Percentiles rank a stretch among this genome's conserved stretches.
Conservation (phyloP, 2,888 invertebrate genomes). For the Machimus atricapillus region DNA sequence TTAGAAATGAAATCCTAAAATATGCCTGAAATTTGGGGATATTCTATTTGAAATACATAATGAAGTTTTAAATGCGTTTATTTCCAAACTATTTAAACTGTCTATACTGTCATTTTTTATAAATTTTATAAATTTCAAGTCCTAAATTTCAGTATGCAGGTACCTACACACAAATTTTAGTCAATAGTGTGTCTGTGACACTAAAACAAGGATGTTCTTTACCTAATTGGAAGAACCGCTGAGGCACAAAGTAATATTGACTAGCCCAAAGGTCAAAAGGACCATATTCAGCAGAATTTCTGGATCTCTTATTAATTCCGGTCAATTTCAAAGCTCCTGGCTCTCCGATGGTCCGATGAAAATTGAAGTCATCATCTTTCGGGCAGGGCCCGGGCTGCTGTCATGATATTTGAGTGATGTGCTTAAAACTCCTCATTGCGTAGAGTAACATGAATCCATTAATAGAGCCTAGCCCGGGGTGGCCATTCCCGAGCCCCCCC, state of each 20-base stretch:
- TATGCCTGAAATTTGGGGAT: too few species aligned
- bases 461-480: neutral
- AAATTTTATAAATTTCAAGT: too few species aligned
- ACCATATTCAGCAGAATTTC: neutral
- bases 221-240: neutral
- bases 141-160: too few species aligned
- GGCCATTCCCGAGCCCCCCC: neutral
- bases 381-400: neutral
- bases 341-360: neutral
- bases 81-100: too few species aligned
- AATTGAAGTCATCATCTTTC: neutral
- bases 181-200: neutral
- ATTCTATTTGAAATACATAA: too few species aligned
- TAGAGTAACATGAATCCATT: neutral
- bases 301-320: neutral
- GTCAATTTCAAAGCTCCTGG: neutral
- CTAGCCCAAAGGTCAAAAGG: neutral
- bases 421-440: neutral
- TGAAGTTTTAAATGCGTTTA: too few species aligned
- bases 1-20: too few species aligned
- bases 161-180: neutral
- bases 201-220: neutral
- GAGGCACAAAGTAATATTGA: neutral
- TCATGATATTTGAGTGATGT: neutral
- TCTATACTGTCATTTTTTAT: too few species aligned